Conservation (phyloP, 2,113 vertebrate genomes). For the Ptyas mucosa region DNA sequence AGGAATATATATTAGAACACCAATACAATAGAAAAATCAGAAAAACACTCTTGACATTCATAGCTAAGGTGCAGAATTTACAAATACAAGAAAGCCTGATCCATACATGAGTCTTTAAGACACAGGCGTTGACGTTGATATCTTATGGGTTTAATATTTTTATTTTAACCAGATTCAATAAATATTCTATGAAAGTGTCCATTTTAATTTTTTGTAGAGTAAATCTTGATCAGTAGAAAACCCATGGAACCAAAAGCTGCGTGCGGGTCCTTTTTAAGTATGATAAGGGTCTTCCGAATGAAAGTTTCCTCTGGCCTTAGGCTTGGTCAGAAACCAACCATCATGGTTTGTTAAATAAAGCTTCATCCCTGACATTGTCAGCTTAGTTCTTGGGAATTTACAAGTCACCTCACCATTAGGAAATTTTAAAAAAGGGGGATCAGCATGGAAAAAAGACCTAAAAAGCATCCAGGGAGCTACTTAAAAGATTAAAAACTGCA, state of each 20-base stretch:
- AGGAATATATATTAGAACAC: not conserved
- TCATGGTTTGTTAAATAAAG: not conserved
- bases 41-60: not conserved
- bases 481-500: not conserved
- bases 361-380: not conserved
- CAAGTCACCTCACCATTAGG: not conserved
- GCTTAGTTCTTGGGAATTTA: not conserved
- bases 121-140: not conserved
- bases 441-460: not conserved
- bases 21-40: not conserved
- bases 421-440: not conserved
- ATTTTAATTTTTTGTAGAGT: not conserved
- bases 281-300: not conserved
- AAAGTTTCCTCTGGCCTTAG: not conserved
- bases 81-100: not conserved
- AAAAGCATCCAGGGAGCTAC: not conserved
- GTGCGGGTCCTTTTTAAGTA: not conserved
- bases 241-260: not conserved
- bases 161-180: not conserved
- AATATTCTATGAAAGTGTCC: not conserved
- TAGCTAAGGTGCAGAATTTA: not conserved
- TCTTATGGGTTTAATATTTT: not conserved
- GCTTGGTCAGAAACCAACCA: not conserved
- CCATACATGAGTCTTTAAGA: not conserved
- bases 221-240: not conserved